These are phyloP conservation scores for Tadarida brasiliensis DNA, from an alignment of 2,797 vertebrate species.

Conservation along the genomic window DNA sequence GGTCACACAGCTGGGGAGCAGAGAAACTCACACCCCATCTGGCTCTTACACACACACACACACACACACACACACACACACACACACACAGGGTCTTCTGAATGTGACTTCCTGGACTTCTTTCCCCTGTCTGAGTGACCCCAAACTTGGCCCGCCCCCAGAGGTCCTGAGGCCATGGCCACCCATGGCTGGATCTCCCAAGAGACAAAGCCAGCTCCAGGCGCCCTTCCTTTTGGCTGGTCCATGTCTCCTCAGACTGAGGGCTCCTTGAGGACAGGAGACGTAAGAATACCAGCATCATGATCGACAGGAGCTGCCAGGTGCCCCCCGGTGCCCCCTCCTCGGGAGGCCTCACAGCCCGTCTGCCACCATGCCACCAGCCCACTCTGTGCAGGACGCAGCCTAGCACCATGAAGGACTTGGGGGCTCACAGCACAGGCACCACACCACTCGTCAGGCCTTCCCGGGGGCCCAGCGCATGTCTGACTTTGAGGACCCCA, in stretches of 20 bases:
- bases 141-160: neutral
- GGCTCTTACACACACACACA: neutral
- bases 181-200: neutral
- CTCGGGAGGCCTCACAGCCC: neutral
- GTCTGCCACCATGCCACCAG: rapidly evolving
- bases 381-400: neutral
- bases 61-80: neutral
- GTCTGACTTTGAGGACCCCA: neutral
- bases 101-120: neutral
- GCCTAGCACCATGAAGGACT: neutral
- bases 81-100: neutral
- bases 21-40: neutral
- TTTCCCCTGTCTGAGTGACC: neutral
- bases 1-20: neutral
- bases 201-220: conserved; percentile 7
- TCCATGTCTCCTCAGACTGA: neutral
- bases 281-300: neutral
- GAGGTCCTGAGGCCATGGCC: neutral
- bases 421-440: neutral
- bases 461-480: neutral
- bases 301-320: neutral
- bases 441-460: neutral
- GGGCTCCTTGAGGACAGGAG: neutral
- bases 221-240: neutral
- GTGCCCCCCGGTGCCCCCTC: too few species aligned